Evolutionary conservation across 2,113 vertebrate species (phyloP).

Genomic region (Fulmarus glacialis): DNA sequence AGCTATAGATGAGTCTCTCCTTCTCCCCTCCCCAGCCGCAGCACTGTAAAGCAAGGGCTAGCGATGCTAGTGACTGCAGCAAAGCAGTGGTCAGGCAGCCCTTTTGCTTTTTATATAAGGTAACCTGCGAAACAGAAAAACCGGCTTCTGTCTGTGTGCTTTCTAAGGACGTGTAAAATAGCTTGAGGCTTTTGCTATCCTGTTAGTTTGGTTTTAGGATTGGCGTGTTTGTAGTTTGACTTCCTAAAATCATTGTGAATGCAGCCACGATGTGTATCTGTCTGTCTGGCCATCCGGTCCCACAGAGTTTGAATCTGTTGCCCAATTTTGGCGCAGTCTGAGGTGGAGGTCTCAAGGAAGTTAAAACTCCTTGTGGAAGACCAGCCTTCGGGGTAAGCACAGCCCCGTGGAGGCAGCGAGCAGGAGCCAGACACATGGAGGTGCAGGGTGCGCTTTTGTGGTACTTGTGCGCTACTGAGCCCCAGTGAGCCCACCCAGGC

Average conservation of each 20-base stretch:
- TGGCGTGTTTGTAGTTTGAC: neutral
- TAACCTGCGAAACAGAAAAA: neutral
- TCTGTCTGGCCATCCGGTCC: accelerated
- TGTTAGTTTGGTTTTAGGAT: neutral
- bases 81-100: neutral
- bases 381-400: neutral
- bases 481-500: neutral
- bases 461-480: neutral
- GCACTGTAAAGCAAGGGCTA: neutral
- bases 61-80: neutral
- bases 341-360: neutral
- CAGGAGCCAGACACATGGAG: neutral
- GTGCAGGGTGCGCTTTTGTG: neutral
- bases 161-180: neutral
- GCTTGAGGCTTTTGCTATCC: neutral
- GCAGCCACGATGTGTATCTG: accelerated
- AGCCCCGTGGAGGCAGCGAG: neutral
- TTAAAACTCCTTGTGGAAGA: neutral
- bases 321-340: neutral
- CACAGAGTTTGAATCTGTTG: neutral
- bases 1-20: neutral
- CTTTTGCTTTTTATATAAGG: neutral
- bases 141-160: neutral
- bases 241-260: neutral
- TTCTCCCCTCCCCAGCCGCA: too few relatives aligned